A percentile compares a stretch with the other conserved stretches of the same genome.
phyloP scores from a whole-genome alignment of 2,797 vertebrate species.

The Antrozous pallidus region DNA sequence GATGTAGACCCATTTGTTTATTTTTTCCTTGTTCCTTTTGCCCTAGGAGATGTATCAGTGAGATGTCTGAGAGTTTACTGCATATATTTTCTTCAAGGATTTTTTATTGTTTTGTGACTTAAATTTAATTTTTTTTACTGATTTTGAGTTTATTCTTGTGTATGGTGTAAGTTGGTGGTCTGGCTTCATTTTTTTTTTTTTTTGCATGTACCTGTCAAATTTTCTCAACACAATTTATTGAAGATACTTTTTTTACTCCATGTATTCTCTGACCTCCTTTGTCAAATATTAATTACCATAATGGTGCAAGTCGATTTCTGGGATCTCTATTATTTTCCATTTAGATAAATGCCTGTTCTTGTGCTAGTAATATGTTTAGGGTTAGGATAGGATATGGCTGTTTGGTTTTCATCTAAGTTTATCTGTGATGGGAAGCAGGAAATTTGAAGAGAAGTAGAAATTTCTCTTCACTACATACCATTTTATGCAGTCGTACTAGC shows the following conservation, averaged over 20 bases:
- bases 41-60: background rate
- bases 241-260: background rate
- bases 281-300: background rate
- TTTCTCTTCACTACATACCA: background rate
- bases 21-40: background rate
- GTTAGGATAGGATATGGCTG: background rate
- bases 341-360: background rate
- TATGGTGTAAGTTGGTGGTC: background rate
- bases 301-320: background rate
- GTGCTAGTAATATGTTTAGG: background rate
- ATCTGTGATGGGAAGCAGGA: background rate
- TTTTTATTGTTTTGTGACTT: background rate
- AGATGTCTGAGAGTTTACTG: background rate
- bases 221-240: background rate
- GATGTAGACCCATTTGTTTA: background rate
- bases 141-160: background rate
- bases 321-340: background rate
- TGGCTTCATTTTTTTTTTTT: background rate
- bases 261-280: background rate
- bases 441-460: background rate
- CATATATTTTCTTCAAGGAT: background rate
- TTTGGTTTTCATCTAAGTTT: background rate
- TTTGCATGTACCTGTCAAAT: background rate
- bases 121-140: background rate
- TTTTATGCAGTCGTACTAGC: background rate